phyloP scores from a whole-genome alignment of 2,113 vertebrate species.

The Herpetotheres cachinnans region DNA sequence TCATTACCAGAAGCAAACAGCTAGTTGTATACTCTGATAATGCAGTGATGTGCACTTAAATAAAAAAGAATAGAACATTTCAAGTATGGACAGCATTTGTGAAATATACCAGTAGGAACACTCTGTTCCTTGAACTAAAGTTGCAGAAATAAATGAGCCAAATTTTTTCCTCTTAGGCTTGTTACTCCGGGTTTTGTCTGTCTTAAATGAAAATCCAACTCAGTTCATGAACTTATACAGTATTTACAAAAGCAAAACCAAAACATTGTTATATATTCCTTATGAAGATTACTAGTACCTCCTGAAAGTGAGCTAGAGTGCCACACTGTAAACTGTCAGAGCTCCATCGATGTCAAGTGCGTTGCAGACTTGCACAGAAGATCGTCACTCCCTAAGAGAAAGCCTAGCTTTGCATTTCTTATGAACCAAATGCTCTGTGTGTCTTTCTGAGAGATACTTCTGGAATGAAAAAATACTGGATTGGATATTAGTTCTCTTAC shows the following conservation, averaged over 20 bases:
- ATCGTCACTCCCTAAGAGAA: background rate
- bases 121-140: background rate
- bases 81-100: background rate
- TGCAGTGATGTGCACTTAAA: background rate
- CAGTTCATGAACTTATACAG: background rate
- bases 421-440: background rate
- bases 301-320: background rate
- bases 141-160: background rate
- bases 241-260: background rate
- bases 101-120: background rate
- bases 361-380: background rate
- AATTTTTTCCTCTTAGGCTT: background rate
- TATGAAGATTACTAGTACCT: background rate
- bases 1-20: background rate
- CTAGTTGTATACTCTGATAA: background rate
- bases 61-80: background rate
- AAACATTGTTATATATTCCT: background rate
- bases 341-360: accelerated
- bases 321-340: background rate
- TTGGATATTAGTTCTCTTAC: background rate
- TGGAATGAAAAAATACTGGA: background rate
- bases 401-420: background rate
- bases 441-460: background rate
- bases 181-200: background rate
- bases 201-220: background rate